Percentiles rank a stretch among this genome's conserved stretches.
phyloP scores from a whole-genome alignment of 1,140 invertebrate genomes.

The Drosophila kepulauana region DNA sequence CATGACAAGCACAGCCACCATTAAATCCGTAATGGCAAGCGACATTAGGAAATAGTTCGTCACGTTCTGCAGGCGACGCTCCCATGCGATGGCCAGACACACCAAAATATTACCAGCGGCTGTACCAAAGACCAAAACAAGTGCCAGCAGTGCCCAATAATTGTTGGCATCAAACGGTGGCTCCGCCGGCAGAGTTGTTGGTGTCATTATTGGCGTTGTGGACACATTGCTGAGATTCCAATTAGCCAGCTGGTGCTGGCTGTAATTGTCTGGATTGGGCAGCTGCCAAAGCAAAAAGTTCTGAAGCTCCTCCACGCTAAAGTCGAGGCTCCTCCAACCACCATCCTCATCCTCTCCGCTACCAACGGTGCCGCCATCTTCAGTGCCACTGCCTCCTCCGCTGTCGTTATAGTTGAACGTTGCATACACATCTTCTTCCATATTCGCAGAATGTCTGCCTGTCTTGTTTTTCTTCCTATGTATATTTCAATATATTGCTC shows the following conservation, averaged over 20 bases:
- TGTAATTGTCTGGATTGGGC: constrained; percentile 34
- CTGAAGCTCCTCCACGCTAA: constrained; percentile 47
- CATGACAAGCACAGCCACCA: constrained; percentile 97
- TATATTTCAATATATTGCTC: constrained; percentile 22
- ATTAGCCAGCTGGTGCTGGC: constrained; percentile 38
- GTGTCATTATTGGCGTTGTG: not conserved
- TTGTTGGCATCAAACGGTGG: constrained; percentile 86
- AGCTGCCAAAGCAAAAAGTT: constrained; percentile 54
- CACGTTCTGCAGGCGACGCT: constrained; percentile 95
- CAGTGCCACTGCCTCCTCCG: constrained; percentile 9
- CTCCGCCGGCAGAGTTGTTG: constrained; percentile 9
- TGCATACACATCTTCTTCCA: constrained; percentile 80
- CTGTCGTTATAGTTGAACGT: constrained; percentile 65
- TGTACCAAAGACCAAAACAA: constrained; percentile 93
- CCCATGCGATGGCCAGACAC: constrained; percentile 95
- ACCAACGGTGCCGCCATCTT: constrained; percentile 40
- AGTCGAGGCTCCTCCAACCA: constrained; percentile 59
- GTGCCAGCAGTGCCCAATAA: constrained; percentile 91
- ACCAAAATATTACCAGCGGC: constrained; percentile 97
- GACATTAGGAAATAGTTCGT: constrained; percentile 99
- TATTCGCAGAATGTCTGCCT: constrained; percentile 32
- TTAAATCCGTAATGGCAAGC: constrained; percentile 96
- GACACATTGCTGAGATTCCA: constrained; percentile 57
- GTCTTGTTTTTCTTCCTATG: constrained; percentile 20
- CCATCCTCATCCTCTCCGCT: constrained; percentile 25